Evolutionary conservation across 2,797 vertebrate species (phyloP), one percentile per base, ranked within the genome.

Genomic region (Eremophila alpestris): DNA sequence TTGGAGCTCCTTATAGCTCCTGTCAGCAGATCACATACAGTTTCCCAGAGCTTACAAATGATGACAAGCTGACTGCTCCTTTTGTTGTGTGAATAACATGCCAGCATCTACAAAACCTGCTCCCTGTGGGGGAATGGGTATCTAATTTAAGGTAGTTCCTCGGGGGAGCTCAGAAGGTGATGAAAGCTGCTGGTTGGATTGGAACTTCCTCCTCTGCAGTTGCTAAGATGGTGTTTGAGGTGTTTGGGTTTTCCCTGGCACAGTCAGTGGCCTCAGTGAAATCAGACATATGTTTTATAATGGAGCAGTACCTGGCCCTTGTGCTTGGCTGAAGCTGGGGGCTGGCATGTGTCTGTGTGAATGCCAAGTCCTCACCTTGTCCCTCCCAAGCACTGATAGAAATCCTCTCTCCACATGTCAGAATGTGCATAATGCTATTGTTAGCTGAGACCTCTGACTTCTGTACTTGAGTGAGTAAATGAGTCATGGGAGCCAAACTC

Each of bases 51-150:
- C 51, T 89, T 88, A 49, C 22, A 60, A 87, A 49, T 11, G 27
- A 56, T 70, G 68, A 51, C 30, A 91, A 85, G 62, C n/a, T 89
- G 94, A 58, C 46, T 91, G 79, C 40, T 40, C 69, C 83, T 90
- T 94, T 93, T 87, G 63, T 91, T 85, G 46, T 36, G 41, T 87
- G 83, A 56, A n/a, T 94, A 63, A 46, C 0, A 0, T 69, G 76
- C 79, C 62, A 83, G 54, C 46, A 65, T 67, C 75, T 75, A 62
- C 76, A 92, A 75, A 92, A 69, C 16, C 32, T 43, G 3, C 23
- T 92, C 38, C n/a, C 54, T 16, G 30, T 22, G 15, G 24, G 18
- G 20, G 20, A 85, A 63, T 2, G 4, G 62, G 22, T 83, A 27
- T 83, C 80, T 94, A 71, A 90, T 54, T 86, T 52, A 81, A 90